phyloP scores from a whole-genome alignment of 2,113 vertebrate species.

The Sylvia atricapilla region DNA sequence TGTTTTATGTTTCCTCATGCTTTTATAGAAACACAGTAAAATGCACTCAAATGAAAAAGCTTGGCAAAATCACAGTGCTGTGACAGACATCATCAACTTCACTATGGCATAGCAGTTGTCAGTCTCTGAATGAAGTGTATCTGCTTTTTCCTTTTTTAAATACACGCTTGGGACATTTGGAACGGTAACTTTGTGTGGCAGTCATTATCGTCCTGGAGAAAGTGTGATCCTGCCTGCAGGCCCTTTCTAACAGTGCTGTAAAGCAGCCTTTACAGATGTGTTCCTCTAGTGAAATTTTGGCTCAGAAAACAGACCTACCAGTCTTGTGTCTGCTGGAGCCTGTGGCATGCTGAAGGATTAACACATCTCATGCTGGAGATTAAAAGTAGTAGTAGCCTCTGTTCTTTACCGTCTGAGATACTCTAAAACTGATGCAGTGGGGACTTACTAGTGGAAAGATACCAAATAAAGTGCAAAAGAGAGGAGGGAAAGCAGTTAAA shows the following conservation, averaged over 20 bases:
- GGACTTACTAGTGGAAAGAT: background rate
- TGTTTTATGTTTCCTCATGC: background rate
- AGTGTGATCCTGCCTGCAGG: background rate
- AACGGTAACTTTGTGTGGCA: background rate
- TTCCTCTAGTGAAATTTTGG: background rate
- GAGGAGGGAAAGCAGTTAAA: background rate
- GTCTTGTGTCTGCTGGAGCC: background rate
- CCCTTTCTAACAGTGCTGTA: background rate
- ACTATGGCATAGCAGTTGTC: background rate
- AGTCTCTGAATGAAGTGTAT: background rate
- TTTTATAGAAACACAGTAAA: slow-evolving; percentile 23
- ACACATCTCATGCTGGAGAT: background rate
- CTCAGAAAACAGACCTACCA: background rate
- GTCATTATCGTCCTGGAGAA: background rate
- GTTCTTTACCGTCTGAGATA: background rate
- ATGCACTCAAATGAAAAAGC: background rate
- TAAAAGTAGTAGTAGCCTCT: background rate
- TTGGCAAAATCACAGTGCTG: slow-evolving; percentile 3
- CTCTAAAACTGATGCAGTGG: background rate
- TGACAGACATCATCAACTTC: background rate
- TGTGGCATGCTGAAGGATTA: background rate
- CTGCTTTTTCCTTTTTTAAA: background rate
- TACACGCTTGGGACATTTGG: background rate
- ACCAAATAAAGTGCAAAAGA: background rate
- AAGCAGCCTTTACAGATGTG: background rate